phyloP scores from a whole-genome alignment of 2,888 invertebrate genomes.

The Catocala sponsa region DNA sequence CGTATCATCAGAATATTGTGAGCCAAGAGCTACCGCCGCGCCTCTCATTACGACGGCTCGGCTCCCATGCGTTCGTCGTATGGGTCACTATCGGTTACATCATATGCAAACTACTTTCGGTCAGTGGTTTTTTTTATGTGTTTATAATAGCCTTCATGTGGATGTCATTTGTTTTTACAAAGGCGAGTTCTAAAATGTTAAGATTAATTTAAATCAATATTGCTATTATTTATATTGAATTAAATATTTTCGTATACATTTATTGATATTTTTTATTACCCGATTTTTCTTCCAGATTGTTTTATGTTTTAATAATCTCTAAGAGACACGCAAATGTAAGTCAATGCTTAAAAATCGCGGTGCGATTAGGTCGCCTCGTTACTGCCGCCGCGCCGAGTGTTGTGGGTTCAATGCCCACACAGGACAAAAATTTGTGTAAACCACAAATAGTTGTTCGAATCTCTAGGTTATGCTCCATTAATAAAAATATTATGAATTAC shows the following conservation, averaged over 20 bases:
- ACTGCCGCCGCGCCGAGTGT: too few species aligned
- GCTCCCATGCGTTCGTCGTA: conserved; percentile 88
- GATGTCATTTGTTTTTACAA: conserved; percentile 81
- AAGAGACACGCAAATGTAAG: too few species aligned
- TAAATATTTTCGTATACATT: conserved; percentile 49
- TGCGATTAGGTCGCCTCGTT: too few species aligned
- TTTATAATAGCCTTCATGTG: conserved; percentile 80
- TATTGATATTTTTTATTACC: neutral
- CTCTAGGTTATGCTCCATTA: too few species aligned
- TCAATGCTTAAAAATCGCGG: too few species aligned
- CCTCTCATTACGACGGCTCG: conserved; percentile 90
- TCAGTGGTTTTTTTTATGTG: conserved; percentile 82
- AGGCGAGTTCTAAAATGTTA: conserved; percentile 77
- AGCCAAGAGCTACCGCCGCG: conserved; percentile 90
- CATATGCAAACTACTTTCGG: conserved; percentile 85
- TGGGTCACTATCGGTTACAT: conserved; percentile 86
- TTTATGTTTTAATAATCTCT: too few species aligned
- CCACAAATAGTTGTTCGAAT: too few species aligned
- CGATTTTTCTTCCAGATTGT: neutral
- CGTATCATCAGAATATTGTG: conserved; percentile 87
- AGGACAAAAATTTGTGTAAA: too few species aligned
- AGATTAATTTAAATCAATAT: conserved; percentile 60
- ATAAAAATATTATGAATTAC: too few species aligned
- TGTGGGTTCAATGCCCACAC: too few species aligned
- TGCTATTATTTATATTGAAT: conserved; percentile 24